These are phyloP conservation scores for Brachionus koreanus DNA, from an alignment of 1,140 invertebrate genomes.

Conservation along the genomic window DNA sequence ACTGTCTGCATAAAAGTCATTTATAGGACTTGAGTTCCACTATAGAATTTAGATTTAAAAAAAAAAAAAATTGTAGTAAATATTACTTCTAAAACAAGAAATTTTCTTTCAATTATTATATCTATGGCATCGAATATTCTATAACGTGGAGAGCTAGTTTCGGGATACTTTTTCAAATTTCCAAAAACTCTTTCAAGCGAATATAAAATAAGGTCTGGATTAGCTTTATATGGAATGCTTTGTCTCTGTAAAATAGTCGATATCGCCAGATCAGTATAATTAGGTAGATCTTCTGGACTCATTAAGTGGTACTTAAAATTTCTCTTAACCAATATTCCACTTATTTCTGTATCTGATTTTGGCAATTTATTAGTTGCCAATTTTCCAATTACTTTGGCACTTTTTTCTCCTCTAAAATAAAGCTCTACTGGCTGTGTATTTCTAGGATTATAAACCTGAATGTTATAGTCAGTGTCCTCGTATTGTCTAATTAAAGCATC, in stretches of 20 bases:
- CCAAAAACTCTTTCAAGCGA: background rate
- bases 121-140: conserved; percentile 67
- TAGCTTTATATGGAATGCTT: conserved; percentile 78
- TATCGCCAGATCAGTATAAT: conserved; percentile 90
- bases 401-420: conserved; percentile 93
- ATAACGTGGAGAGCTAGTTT: background rate
- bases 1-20: conserved; percentile 96
- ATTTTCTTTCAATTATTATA: conserved; percentile 75
- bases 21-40: conserved; percentile 88
- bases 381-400: conserved; percentile 86
- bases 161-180: conserved; percentile 15
- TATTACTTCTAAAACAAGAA: conserved; percentile 74
- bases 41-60: conserved; percentile 56
- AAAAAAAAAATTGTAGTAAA: background rate
- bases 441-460: conserved; percentile 87
- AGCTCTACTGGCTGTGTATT: conserved; percentile 89
- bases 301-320: conserved; percentile 98
- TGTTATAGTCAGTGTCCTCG: conserved; percentile 78
- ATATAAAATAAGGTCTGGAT: background rate
- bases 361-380: conserved; percentile 77
- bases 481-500: conserved; percentile 89
- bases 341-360: conserved; percentile 69
- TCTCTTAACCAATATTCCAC: conserved; percentile 88
- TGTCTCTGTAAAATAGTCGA: conserved; percentile 84
- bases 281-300: conserved; percentile 80